Evolutionary conservation across 1,140 invertebrate species (phyloP), one percentile per base, ranked within the genome.

Genomic region (Pteromalus puparum): DNA sequence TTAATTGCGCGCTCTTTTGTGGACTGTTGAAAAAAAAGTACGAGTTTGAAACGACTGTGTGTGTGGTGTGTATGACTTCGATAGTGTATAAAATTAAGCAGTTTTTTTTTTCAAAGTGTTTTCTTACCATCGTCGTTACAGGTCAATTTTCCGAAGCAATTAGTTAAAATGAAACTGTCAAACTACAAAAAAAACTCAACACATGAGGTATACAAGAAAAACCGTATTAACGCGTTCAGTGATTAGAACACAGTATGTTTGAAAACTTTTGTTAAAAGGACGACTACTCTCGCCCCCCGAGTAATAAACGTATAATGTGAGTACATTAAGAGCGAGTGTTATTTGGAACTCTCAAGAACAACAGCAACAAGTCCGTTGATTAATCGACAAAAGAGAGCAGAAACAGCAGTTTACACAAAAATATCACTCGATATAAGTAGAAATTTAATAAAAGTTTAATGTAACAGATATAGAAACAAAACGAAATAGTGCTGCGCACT

Each of bases 341-440:
- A 61, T 61, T 61, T 61, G 13, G 26, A 70, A 70, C 68, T 26
- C 9, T 70, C 5, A 78, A 78, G 12, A 28, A 70, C 26, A 70
- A 70, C 38, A 42, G 38, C 38, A 70, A 26, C 9, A 70, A 70
- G 12, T 21, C 72, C 34, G 26, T 38, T 70, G 28, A 82, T 82
- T 82, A 85, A 87, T 73, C 24, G 67, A 82, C 30, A 78, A 85
- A 88, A 70, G 18, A 30, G 18, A 30, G 18, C 68, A 70, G 26
- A 70, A 18, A 21, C 53, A 61, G 6, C n/a, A n/a, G n/a, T n/a
- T n/a, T 61, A 61, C 18, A 61, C 18, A 61, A 4, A 61, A 61
- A 61, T 48, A 42, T 24, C 12, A 30, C 18, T 34, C 53, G 53
- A 42, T 68, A 42, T 68, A 61, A 61, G 30, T 34, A n/a, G 6